Percentiles rank a stretch among this genome's conserved stretches.
These are phyloP conservation scores for Antheraea assamensis DNA, from an alignment of 2,888 invertebrate species.

Conservation along the genomic window DNA sequence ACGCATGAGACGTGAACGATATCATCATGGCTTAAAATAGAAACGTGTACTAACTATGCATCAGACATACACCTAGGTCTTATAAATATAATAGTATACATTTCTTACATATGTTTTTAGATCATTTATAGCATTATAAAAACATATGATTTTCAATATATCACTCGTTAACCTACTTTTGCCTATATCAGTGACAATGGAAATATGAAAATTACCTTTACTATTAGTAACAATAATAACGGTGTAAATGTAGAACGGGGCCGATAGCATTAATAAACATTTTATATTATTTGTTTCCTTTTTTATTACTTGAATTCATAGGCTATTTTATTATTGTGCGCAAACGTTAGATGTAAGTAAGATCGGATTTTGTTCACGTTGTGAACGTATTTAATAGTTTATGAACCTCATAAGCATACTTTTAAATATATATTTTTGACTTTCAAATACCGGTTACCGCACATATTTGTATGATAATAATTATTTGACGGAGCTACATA, in stretches of 20 bases:
- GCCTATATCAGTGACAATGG: conserved; percentile 2
- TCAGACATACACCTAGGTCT: conserved; percentile 7
- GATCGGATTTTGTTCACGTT: conserved; percentile 14
- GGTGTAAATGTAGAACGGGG: conserved; percentile 2
- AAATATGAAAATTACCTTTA: conserved; percentile 7
- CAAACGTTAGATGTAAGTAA: conserved; percentile 8
- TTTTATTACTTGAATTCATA: neutral
- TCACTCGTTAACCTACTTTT: conserved; percentile 2
- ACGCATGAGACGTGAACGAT: conserved; percentile 13
- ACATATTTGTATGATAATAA: neutral
- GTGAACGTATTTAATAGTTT: conserved; percentile 27
- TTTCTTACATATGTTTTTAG: neutral
- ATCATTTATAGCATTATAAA: neutral
- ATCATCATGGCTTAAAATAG: conserved; percentile 20
- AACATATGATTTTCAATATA: neutral
- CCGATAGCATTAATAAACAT: neutral
- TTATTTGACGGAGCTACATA: neutral
- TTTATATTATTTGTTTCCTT: neutral
- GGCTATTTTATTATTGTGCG: conserved; percentile 10
- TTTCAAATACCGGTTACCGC: neutral
- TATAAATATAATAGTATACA: conserved; percentile 13
- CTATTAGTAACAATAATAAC: neutral
- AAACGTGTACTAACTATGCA: conserved; percentile 5
- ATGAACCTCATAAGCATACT: conserved; percentile 17
- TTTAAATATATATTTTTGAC: neutral